A percentile compares a stretch with the other conserved stretches of the same genome.
phyloP scores from a whole-genome alignment of 1,140 invertebrate genomes.

The Dinoponera quadriceps region DNA sequence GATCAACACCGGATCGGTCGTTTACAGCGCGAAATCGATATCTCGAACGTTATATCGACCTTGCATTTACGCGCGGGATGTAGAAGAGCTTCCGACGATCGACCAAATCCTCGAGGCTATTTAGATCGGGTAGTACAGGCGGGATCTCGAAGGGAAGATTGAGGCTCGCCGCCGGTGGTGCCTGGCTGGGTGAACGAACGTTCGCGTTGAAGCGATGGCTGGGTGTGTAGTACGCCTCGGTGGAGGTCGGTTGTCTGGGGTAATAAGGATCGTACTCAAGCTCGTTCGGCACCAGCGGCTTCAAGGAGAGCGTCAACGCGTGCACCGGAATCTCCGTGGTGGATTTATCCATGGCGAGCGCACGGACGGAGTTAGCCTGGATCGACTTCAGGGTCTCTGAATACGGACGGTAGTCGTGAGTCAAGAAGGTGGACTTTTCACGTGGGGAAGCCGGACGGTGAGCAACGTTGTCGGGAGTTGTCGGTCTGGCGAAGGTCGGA shows the following conservation, averaged over 20 bases:
- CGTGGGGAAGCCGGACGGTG: not conserved
- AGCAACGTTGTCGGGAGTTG: not conserved
- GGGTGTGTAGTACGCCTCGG: constrained; percentile 76
- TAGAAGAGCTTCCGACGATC: constrained; percentile 80
- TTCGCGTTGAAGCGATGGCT: constrained; percentile 18
- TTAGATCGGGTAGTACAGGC: constrained; percentile 76
- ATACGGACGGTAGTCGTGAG: constrained; percentile 69
- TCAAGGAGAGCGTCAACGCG: constrained; percentile 69
- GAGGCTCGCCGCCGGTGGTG: not conserved
- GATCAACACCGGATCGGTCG: too few relatives aligned
- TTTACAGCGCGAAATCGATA: too few relatives aligned
- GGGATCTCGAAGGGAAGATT: constrained; percentile 72
- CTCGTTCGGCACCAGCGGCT: constrained; percentile 70
- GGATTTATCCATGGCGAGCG: not conserved
- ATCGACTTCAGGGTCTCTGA: constrained; percentile 76
- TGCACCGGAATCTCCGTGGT: constrained; percentile 75
- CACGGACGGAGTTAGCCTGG: constrained; percentile 60
- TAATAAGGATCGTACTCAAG: constrained; percentile 80
- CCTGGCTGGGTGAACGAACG: not conserved
- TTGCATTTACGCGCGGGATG: constrained; percentile 70
- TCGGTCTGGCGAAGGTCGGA: not conserved
- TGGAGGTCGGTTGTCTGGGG: constrained; percentile 72
- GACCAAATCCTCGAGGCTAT: constrained; percentile 78
- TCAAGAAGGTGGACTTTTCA: not conserved
- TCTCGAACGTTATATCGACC: constrained; percentile 23